A percentile compares a stretch with the other conserved stretches of the same genome.
phyloP scores from a whole-genome alignment of 2,888 invertebrate genomes.

The Caenorhabditis virilis region DNA sequence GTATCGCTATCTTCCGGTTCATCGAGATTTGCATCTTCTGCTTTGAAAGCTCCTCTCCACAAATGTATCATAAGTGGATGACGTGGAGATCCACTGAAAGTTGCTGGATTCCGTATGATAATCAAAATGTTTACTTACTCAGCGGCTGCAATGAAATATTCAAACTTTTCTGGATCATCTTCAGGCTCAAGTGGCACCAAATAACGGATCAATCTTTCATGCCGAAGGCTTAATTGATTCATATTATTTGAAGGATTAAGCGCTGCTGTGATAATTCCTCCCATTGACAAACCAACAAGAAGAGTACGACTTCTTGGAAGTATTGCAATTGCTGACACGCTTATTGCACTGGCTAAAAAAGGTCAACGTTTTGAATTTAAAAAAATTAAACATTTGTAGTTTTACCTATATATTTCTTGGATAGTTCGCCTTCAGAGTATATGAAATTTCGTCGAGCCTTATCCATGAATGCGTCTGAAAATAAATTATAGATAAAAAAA shows the following conservation, averaged over 20 bases:
- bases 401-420: neutral
- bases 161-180: slow-evolving; percentile 38
- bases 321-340: slow-evolving; percentile 19
- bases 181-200: slow-evolving; percentile 34
- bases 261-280: slow-evolving; percentile 25
- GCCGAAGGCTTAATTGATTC: slow-evolving; percentile 8
- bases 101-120: no score
- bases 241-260: slow-evolving; percentile 30
- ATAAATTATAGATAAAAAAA: neutral
- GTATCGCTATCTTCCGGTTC: neutral
- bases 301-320: slow-evolving; percentile 34
- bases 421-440: neutral
- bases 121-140: slow-evolving; percentile 13
- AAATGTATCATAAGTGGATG: slow-evolving; percentile 30
- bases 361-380: neutral
- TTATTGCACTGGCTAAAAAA: slow-evolving; percentile 6
- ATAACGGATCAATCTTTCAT: slow-evolving; percentile 20
- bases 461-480: slow-evolving; percentile 8
- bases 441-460: neutral
- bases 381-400: neutral
- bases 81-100: slow-evolving; percentile 18
- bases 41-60: slow-evolving; percentile 18
- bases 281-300: slow-evolving; percentile 36
- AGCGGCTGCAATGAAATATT: slow-evolving; percentile 29
- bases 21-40: neutral